Conservation (phyloP, 2,888 invertebrate species). For the Tigriopus californicus region DNA sequence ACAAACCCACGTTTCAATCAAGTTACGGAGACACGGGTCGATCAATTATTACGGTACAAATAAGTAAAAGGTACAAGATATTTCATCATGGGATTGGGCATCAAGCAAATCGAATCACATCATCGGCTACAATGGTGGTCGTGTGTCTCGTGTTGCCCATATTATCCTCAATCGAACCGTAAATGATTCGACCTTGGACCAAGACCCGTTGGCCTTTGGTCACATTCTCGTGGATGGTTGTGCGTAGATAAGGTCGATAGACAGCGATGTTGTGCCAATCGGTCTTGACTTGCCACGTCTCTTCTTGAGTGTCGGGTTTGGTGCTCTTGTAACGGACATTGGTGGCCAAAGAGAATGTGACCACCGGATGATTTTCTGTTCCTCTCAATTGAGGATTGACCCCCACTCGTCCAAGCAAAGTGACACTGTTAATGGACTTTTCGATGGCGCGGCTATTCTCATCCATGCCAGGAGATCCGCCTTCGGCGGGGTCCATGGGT, state of each 20-base stretch:
- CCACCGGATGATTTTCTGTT: constrained; percentile 57
- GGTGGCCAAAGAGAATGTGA: constrained; percentile 74
- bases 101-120: constrained; percentile 50
- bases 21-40: no score
- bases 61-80: not conserved
- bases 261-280: constrained; percentile 81
- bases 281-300: constrained; percentile 47
- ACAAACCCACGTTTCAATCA: no score
- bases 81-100: not conserved
- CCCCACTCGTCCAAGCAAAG: constrained; percentile 66
- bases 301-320: constrained; percentile 40
- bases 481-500: no score
- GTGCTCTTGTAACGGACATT: constrained; percentile 52
- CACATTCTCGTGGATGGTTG: constrained; percentile 53
- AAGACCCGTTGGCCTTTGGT: constrained; percentile 70
- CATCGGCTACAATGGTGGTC: constrained; percentile 68
- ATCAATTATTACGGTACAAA: no score
- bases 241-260: constrained; percentile 62
- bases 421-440: constrained; percentile 49
- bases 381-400: constrained; percentile 73
- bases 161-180: constrained; percentile 43
- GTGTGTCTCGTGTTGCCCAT: constrained; percentile 48
- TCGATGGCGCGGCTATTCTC: not conserved
- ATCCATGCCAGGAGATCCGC: not conserved
- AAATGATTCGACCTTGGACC: constrained; percentile 59